Percentiles rank a stretch among this genome's conserved stretches.
These are phyloP conservation scores for Drosophila tani DNA, from an alignment of 1,140 invertebrate species.

Conservation along the genomic window DNA sequence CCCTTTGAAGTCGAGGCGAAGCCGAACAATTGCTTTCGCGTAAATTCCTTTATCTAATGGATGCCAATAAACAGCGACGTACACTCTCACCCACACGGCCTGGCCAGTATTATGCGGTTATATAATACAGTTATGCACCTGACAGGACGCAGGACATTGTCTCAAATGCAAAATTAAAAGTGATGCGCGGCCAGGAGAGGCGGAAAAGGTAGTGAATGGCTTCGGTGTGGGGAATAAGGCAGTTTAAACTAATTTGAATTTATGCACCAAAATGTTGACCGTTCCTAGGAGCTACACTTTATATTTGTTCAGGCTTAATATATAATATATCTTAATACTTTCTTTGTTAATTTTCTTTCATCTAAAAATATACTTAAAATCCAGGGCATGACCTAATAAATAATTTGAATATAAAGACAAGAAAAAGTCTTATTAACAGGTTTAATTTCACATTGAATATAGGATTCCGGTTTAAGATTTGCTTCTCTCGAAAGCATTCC, in stretches of 20 bases:
- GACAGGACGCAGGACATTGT: slow-evolving; percentile 73
- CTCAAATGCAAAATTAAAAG: slow-evolving; percentile 74
- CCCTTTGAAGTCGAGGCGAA: slow-evolving; percentile 39
- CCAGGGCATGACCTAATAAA: background rate
- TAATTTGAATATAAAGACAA: no score
- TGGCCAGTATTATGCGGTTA: slow-evolving; percentile 32
- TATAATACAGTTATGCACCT: slow-evolving; percentile 62
- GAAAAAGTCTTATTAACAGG: background rate
- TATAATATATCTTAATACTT: no score
- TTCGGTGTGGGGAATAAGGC: slow-evolving; percentile 2
- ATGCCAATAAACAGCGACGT: slow-evolving; percentile 69
- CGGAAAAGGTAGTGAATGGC: background rate
- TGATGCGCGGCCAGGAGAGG: slow-evolving; percentile 53
- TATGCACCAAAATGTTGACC: slow-evolving; percentile 51
- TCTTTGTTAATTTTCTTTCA: no score
- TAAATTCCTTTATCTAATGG: slow-evolving; percentile 81
- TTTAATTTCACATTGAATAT: no score
- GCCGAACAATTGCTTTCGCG: slow-evolving; percentile 57
- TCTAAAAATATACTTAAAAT: background rate
- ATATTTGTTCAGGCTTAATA: background rate
- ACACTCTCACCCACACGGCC: slow-evolving; percentile 19
- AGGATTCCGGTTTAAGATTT: background rate
- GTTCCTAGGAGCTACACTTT: slow-evolving; percentile 8
- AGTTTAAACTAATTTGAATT: slow-evolving; percentile 74
- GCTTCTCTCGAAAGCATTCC: background rate